A percentile compares a stretch with the other conserved stretches of the same genome.
Evolutionary conservation across 1,140 invertebrate species (phyloP).

Genomic region (Brachionus sp.): DNA sequence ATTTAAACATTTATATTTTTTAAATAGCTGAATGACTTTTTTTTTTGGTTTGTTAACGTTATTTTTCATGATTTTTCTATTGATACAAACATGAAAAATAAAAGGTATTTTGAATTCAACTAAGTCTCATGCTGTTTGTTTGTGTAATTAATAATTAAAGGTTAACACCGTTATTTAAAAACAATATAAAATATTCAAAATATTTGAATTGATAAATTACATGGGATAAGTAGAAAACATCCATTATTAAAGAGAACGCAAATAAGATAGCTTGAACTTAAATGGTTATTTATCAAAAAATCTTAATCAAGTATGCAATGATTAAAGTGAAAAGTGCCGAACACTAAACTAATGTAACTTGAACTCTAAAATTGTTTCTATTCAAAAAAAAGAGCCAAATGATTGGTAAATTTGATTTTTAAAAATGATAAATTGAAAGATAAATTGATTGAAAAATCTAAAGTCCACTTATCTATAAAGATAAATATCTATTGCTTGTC

Average conservation of each 20-base stretch:
- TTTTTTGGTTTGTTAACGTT: too few species aligned
- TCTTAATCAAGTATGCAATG: neutral
- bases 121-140: neutral
- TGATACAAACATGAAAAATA: neutral
- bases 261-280: neutral
- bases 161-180: neutral
- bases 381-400: neutral
- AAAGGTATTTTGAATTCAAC: neutral
- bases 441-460: slow-evolving; percentile 22
- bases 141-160: neutral
- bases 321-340: neutral
- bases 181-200: neutral
- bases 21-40: too few species aligned
- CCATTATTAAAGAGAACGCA: neutral
- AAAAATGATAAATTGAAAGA: slow-evolving; percentile 10
- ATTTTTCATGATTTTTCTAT: too few species aligned
- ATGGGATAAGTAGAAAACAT: neutral
- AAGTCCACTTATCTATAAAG: neutral
- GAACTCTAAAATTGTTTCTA: neutral
- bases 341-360: neutral
- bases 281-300: neutral
- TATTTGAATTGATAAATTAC: neutral
- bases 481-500: slow-evolving; percentile 19
- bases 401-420: neutral
- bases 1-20: too few species aligned